Evolutionary conservation across 2,888 invertebrate genomes (phyloP).

Genomic region (Pyrochroa serraticornis): DNA sequence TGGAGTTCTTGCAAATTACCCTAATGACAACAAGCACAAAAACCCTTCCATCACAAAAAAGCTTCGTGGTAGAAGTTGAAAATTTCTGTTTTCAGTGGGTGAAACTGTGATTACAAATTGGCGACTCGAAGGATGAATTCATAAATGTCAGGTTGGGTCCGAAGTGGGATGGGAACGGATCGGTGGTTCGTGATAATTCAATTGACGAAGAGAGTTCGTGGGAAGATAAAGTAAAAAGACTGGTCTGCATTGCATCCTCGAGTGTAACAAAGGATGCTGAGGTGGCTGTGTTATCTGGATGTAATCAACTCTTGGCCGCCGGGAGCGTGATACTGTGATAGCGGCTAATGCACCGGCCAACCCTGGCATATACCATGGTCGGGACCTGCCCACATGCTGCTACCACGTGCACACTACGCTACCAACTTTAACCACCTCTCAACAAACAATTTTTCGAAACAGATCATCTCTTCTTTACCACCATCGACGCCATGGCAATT

Average conservation of each 20-base stretch:
- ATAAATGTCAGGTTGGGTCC: too few species aligned
- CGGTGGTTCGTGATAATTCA: slow-evolving; percentile 36
- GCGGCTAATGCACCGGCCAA: slow-evolving; percentile 46
- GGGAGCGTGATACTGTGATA: slow-evolving; percentile 44
- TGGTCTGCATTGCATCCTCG: slow-evolving; percentile 3
- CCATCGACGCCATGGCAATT: too few species aligned
- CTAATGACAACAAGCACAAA: too few species aligned
- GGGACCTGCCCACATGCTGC: slow-evolving; percentile 40
- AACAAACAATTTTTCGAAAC: too few species aligned
- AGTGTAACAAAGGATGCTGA: slow-evolving; percentile 42
- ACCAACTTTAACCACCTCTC: slow-evolving; percentile 16
- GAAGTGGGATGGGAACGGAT: neutral
- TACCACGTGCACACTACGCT: slow-evolving; percentile 31
- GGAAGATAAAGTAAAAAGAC: slow-evolving; percentile 32
- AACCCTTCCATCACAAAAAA: too few species aligned
- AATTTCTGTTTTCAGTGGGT: too few species aligned
- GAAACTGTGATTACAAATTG: too few species aligned
- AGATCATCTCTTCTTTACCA: too few species aligned
- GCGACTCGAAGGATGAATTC: too few species aligned
- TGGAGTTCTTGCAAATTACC: too few species aligned
- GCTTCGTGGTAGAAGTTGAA: too few species aligned
- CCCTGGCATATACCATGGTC: slow-evolving; percentile 33
- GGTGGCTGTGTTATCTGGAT: slow-evolving; percentile 44
- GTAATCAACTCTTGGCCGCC: slow-evolving; percentile 46
- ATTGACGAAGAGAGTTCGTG: slow-evolving; percentile 33